Evolutionary conservation across 2,888 invertebrate species (phyloP), one percentile per base, ranked within the genome.

Genomic region (Acleris cristana): DNA sequence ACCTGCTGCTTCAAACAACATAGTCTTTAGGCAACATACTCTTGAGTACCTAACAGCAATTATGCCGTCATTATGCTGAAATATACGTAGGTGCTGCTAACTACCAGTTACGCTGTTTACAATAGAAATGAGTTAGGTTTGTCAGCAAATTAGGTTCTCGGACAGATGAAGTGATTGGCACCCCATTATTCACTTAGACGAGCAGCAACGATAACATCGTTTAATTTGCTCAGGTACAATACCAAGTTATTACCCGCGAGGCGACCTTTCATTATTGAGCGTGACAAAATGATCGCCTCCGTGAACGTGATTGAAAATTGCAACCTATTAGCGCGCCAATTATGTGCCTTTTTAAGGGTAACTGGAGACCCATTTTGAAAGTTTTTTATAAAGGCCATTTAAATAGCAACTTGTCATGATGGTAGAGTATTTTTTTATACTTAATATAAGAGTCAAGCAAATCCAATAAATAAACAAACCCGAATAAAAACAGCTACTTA

Each of bases 201-300:
- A 57, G 23, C 57, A 26, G 23, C 16, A 45, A 59, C 49, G 45
- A 18, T 26, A 30, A 59, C 30, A 30, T 49, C 26, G 16, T 49
- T 59, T 18, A 49, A 45, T 30, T 30, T 30, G n/a, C 18, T 26
- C 58, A 48, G 26, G 34, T 34, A 59, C 30, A 51, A 34, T 34
- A 34, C 34, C 8, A 16, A 26, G 53, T 53, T 53, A 26, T 53
- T 10, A 49, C 49, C 19, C 34, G 30, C 49, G 54, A 30, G 54
- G 49, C 49, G 18, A 51, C 59, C 59, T 51, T 59, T 59, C 26
- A 59, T 59, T 59, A 59, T 51, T 19, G 34, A 59, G 34, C 49
- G 48, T 59, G 19, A 51, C 51, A 51, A 59, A 51, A 59, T 59
- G 34, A 19, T 7, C 58, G 45, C 59, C 59, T 51, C 48, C 30